Conservation (phyloP, 2,797 vertebrate genomes). For the Pseudochirops cupreus region DNA sequence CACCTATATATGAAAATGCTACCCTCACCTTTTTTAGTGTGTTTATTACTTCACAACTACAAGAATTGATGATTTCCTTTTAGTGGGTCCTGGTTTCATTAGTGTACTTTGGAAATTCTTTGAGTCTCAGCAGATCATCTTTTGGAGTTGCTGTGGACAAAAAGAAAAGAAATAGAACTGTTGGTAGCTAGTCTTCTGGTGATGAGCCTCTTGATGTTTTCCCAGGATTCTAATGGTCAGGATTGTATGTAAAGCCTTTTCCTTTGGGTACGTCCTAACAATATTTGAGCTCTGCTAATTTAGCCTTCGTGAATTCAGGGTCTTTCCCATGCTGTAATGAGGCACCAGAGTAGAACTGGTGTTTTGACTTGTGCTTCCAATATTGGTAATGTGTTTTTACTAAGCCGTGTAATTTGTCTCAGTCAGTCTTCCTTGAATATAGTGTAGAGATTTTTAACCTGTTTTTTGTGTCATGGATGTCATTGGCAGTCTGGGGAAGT, state of each 20-base stretch:
- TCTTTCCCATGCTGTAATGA: background rate
- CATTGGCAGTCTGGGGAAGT: background rate
- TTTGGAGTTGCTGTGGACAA: background rate
- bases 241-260: background rate
- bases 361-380: background rate
- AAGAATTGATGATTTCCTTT: background rate
- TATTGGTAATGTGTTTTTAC: background rate
- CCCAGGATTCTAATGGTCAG: background rate
- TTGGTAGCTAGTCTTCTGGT: background rate
- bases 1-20: background rate
- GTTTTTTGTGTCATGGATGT: background rate
- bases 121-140: background rate
- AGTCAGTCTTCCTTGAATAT: background rate
- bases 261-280: background rate
- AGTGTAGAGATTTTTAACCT: background rate
- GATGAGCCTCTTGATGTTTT: background rate
- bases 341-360: background rate
- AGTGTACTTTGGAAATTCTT: background rate
- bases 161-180: background rate
- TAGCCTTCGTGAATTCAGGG: background rate
- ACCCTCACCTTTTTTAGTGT: background rate
- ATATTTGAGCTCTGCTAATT: background rate
- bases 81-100: background rate
- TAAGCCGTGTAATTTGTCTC: background rate
- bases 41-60: too few relatives aligned